Base-by-base conservation (phyloP, 1,140 invertebrate species). In the Geopemphigus sp. region DNA sequence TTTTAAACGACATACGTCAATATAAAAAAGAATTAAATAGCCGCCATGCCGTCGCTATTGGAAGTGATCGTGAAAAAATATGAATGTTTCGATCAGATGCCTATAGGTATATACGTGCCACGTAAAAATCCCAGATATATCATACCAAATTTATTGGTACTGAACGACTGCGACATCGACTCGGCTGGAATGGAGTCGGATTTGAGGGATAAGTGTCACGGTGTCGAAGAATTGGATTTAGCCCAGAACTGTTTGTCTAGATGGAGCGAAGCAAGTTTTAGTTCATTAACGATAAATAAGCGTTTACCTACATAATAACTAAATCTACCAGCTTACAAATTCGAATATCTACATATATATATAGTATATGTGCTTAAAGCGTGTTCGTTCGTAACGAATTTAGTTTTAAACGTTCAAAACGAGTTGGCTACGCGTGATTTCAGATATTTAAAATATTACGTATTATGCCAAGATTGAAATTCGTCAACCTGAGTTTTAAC, bases 401-500 rank as follows among this genome's bases (percentile, higher is more conserved):
- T 39, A 8, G 32, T 39, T 39, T 3, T 39, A 39, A 39, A 8
- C 32, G 32, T 39, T 39, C 3, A 4, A 39, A 39, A 8, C 32
- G 32, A 39, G 32, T 39, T 39, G 8, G 3, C 32, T 39, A 8
- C 8, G 32, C 8, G 32, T 8, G 8, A 39, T 87, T 85, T 64
- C 85, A 93, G 91, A 91, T 97, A 10, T 92, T 95, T 83, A 91
- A 90, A 70, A 95, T 96, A 82, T 84, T 96, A 70, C 89, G 92
- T 83, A 90, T 93, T 83, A 95, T 95, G 89, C 94, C 94, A 6
- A 90, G 91, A 82, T 89, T 97, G 56, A 91, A 93, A 83, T 96
- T 96, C 86, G 89, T 96, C 11, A 97, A 97, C 85, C 86, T 97
- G 81, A 96, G 94, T 84, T 95, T 95, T 86, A 97, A 97, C 85